Conservation (phyloP, 2,113 vertebrate genomes). For the Tragulus kanchil region DNA sequence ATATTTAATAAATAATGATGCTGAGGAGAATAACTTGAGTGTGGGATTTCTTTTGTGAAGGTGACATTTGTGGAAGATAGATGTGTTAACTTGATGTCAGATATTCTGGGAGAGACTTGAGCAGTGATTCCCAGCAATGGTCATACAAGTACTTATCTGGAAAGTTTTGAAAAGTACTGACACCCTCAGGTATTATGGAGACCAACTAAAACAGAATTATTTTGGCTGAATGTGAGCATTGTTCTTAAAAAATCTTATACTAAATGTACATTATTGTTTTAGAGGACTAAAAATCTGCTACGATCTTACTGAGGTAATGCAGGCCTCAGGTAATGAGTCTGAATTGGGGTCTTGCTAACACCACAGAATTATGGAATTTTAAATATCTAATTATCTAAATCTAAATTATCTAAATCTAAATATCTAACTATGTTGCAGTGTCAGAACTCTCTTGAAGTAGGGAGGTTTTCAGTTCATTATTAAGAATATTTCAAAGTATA, state of each 20-base stretch:
- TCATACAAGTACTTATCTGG: background rate
- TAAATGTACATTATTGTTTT: background rate
- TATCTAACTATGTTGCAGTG: too few relatives aligned
- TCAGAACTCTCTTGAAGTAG: background rate
- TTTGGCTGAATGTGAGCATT: background rate
- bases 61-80: background rate
- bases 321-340: background rate
- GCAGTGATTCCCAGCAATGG: background rate
- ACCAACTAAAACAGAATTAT: background rate
- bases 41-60: background rate
- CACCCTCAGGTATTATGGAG: background rate
- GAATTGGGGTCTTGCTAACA: background rate
- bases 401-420: too few relatives aligned
- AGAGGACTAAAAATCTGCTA: background rate
- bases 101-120: background rate
- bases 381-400: background rate
- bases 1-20: too few relatives aligned
- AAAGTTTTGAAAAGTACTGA: background rate
- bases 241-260: background rate
- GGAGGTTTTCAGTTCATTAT: slow-evolving; percentile 18
- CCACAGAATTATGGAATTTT: background rate
- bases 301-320: background rate
- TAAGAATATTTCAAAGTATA: background rate
- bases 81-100: background rate
- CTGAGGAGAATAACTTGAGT: background rate